Evolutionary conservation across 2,888 invertebrate genomes (phyloP), one percentile per base, ranked within the genome.

Genomic region (Campoletis raptor): DNA sequence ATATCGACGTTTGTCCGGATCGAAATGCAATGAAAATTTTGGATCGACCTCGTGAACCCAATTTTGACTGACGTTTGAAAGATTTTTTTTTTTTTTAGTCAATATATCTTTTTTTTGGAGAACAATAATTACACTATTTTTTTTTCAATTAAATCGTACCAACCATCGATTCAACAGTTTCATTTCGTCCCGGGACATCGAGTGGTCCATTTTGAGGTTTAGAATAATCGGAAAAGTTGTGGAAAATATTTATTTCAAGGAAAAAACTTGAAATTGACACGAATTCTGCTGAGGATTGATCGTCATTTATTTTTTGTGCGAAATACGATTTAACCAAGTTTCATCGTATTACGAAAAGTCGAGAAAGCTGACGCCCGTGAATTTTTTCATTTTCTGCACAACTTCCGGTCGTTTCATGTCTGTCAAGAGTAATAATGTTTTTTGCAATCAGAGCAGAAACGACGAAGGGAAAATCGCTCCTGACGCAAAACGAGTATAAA

Each of bases 381-480:
- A 48, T 40, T 64, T 64, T 66, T 37, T 36, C 66, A 73, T 15
- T 40, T 40, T 8, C 40, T 42, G 74, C 7, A 81, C 80, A 52
- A 81, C 74, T 81, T 81, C 81, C 81, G 81, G 61, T 42, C 30
- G 42, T 40, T 40, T 66, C 21, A 6, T 40, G 21, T 15, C 21
- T n/a, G n/a, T 15, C 36, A 45, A 18, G 54, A 48, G 24, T 57
- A 73, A 57, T 52, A 72, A 81, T 48, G 45, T 15, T 81, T 81
- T 78, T 48, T 74, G 81, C 81, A 81, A 81, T 74, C 81, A 67
- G 81, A 81, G 81, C 81, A 74, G 52, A 81, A 74, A 81, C 66
- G 30, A 72, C 48, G 42, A 67, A 48, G 54, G 69, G 6, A 73
- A 81, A 73, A 66, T 48, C 18, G 40, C 36, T 61, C 70, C 36